Base-by-base conservation (phyloP, 2,797 vertebrate species). In the Lepus townsendii region DNA sequence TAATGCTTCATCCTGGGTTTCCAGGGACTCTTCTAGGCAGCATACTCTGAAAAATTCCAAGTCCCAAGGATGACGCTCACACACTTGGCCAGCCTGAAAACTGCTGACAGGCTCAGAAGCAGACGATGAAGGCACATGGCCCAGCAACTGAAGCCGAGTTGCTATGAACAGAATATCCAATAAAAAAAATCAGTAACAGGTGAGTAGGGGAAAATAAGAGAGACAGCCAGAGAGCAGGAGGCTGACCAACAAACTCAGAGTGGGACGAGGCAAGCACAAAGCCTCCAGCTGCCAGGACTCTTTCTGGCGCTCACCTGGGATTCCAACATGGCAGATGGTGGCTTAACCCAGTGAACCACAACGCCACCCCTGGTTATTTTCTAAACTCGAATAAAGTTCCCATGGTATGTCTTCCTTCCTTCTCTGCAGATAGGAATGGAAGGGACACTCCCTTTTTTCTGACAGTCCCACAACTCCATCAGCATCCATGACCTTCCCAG, bases 291-390 rank as follows among this genome's bases (percentile, higher is more conserved):
- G 42, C 42, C 42, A 47, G 42, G 42, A 47, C 42, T 47, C 42
- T 47, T 42, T 42, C 7, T 47, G 42, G 42, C 42, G 8, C 42
- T 47, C 42, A 47, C 42, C 8, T 47, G 42, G 42, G 42, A 47
- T 47, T 47, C 42, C 42, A 0, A 47, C 1, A 47, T 8, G 42
- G 42, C 42, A 47, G 42, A 8, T 47, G 42, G 42, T 47, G 42
- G 42, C 42, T 47, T 47, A 47, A 47, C 42, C 42, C 42, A 9
- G 42, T 47, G 42, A 47, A 47, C 7, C 42, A 47, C 42, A 47
- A 47, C 7, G 1, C 42, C 85, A 76, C 79, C 93, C 65, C 86
- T 91, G 87, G 95, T 94, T 97, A 96, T 95, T 97, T 97, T 95
- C 93, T 1, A 9, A 94, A 95, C 90, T 78, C 91, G 8, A 60